These are phyloP conservation scores for Spisula solida DNA, from an alignment of 2,888 invertebrate species.

Conservation along the genomic window DNA sequence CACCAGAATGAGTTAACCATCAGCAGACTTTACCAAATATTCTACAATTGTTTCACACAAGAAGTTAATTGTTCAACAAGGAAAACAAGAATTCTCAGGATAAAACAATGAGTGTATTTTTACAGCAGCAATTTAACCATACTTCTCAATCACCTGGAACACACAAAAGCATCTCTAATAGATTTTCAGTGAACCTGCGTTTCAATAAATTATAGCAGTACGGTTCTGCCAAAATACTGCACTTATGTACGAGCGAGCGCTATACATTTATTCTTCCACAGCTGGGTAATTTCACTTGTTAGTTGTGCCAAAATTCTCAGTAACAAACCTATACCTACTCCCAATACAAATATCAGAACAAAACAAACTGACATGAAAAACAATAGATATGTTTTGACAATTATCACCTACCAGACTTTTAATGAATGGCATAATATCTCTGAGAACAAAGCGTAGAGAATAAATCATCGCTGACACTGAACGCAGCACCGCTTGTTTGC, in stretches of 20 bases:
- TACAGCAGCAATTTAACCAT: conserved; percentile 13
- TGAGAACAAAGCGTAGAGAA: conserved; percentile 29
- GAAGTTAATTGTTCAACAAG: conserved; percentile 6
- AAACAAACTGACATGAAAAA: conserved; percentile 55
- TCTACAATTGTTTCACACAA: background rate
- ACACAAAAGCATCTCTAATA: conserved; percentile 38
- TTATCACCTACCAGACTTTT: conserved; percentile 50
- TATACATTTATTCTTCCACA: conserved; percentile 41
- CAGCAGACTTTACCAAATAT: background rate
- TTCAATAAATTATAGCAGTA: conserved; percentile 44
- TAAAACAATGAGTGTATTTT: conserved; percentile 1
- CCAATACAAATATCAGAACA: conserved; percentile 45
- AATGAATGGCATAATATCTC: conserved; percentile 49
- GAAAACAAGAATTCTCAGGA: background rate
- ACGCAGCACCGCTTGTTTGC: background rate
- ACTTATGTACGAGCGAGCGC: conserved; percentile 23
- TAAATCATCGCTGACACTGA: conserved; percentile 29
- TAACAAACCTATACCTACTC: background rate
- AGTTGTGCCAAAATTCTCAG: conserved; percentile 43
- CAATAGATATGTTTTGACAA: conserved; percentile 55
- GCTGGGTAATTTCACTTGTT: conserved; percentile 50
- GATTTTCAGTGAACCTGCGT: conserved; percentile 43
- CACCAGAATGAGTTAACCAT: background rate
- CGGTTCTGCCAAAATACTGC: conserved; percentile 41
- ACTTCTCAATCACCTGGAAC: conserved; percentile 28